A percentile compares a stretch with the other conserved stretches of the same genome.
Conservation (phyloP, 2,797 vertebrate species). For the Arvicola amphibius region DNA sequence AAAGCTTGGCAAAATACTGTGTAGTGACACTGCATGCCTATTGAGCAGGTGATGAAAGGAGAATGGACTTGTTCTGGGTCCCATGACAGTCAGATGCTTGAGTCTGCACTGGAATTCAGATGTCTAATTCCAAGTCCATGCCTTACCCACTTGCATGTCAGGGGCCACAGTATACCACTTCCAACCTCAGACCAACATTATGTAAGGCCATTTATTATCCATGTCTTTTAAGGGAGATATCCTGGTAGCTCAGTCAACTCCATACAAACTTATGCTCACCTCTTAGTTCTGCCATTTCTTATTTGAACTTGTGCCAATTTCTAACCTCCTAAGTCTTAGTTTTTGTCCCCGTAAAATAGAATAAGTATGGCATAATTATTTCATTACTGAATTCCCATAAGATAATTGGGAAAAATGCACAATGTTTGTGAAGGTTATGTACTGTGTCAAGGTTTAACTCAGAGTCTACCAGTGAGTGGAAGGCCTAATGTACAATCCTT, state of each 20-base stretch:
- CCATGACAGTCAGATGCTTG: not conserved
- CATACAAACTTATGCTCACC: slow-evolving; percentile 48
- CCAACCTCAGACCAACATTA: slow-evolving; percentile 54
- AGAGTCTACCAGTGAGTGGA: not conserved
- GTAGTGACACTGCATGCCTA: not conserved
- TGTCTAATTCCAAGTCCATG: not conserved
- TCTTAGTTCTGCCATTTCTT: not conserved
- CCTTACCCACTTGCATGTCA: not conserved
- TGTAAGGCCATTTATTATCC: slow-evolving; percentile 82
- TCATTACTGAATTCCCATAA: not conserved
- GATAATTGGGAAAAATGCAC: not conserved
- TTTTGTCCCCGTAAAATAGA: not conserved
- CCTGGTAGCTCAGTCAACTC: slow-evolving; percentile 24
- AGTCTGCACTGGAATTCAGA: not conserved
- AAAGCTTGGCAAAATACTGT: not conserved
- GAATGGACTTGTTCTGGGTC: not conserved
- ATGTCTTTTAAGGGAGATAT: slow-evolving; percentile 70
- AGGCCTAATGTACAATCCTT: slow-evolving; percentile 57
- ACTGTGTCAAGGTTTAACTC: not conserved
- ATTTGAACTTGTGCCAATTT: not conserved
- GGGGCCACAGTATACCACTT: fast-evolving
- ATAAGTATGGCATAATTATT: not conserved
- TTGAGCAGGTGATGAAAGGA: not conserved
- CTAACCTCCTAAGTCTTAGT: not conserved
- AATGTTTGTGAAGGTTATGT: not conserved